These are phyloP conservation scores for Hemaris fuciformis DNA, from an alignment of 2,888 invertebrate species.

Conservation along the genomic window DNA sequence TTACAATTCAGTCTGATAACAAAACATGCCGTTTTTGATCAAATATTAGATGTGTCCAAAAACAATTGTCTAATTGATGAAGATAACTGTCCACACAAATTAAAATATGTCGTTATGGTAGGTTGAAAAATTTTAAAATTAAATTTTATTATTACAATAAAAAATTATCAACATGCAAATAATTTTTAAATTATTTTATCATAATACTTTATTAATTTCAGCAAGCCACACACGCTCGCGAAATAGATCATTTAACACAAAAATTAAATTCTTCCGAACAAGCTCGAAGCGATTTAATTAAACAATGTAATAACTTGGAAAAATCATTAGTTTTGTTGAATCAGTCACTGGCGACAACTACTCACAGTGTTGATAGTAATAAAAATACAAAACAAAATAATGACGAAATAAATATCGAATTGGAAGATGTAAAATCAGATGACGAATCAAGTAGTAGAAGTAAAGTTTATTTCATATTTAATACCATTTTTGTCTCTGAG, in stretches of 20 bases:
- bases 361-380: background rate
- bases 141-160: background rate
- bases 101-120: constrained; percentile 59
- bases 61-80: constrained; percentile 56
- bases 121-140: background rate
- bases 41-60: constrained; percentile 58
- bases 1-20: constrained; percentile 54
- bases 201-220: constrained; percentile 31
- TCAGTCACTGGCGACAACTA: constrained; percentile 52
- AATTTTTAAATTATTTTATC: background rate
- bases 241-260: constrained; percentile 53
- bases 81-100: constrained; percentile 59
- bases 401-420: constrained; percentile 35
- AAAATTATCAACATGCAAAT: background rate
- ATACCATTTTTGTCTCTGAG: background rate
- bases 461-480: constrained; percentile 32
- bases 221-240: constrained; percentile 55
- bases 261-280: constrained; percentile 54
- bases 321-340: constrained; percentile 59
- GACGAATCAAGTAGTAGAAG: constrained; percentile 54
- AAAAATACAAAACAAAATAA: background rate
- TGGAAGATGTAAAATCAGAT: constrained; percentile 64
- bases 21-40: constrained; percentile 65
- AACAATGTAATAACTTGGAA: constrained; percentile 58
- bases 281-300: constrained; percentile 48